Conservation (phyloP, 2,113 vertebrate species). For the Bolborhynchus lineola region DNA sequence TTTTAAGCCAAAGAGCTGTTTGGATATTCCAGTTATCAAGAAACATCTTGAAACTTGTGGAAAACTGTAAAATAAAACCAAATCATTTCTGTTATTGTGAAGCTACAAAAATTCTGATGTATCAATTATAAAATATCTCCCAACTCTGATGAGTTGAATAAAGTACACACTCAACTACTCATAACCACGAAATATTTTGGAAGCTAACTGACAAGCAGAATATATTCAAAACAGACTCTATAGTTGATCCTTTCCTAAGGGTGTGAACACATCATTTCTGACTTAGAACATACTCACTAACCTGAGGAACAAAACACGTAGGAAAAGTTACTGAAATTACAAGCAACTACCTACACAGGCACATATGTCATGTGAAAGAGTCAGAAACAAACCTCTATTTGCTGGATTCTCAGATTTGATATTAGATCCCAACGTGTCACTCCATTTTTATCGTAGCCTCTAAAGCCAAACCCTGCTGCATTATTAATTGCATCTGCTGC, state of each 20-base stretch:
- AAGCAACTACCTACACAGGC: not conserved
- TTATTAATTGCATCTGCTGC: conserved; percentile 98
- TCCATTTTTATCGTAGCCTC: conserved; percentile 91
- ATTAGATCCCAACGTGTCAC: conserved; percentile 88
- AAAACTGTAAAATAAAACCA: conserved; percentile 79
- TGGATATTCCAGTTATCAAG: conserved; percentile 99
- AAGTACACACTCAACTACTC: not conserved
- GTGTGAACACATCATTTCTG: not conserved
- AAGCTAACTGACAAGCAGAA: not conserved
- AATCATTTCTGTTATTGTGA: not conserved
- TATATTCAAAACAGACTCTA: not conserved
- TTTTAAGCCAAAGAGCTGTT: conserved; percentile 97
- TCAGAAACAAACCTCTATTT: conserved; percentile 88
- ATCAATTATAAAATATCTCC: not conserved
- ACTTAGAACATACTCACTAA: not conserved
- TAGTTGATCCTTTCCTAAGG: not conserved
- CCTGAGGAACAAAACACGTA: not conserved
- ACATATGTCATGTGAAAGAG: not conserved
- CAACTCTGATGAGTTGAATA: not conserved
- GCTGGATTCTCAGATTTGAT: conserved; percentile 92
- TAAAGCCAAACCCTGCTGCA: conserved; percentile 97
- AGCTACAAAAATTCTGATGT: not conserved
- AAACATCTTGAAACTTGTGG: conserved; percentile 98
- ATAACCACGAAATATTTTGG: not conserved
- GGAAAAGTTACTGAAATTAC: not conserved